Evolutionary conservation across 2,797 vertebrate genomes (phyloP).

Genomic region (Chiloscyllium punctatum): DNA sequence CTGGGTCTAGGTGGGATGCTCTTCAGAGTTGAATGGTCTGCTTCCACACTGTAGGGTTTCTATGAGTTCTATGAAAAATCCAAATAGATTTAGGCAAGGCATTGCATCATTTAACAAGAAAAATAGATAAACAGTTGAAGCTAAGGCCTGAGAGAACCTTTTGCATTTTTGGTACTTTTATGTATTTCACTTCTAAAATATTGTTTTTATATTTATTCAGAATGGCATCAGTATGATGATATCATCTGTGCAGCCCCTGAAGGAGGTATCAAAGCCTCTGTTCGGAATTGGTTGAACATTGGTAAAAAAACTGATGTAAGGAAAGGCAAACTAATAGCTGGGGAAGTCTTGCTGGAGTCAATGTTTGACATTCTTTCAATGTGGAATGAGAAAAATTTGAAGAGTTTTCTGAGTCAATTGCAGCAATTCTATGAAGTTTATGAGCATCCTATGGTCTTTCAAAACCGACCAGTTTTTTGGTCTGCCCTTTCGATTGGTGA

Average conservation of each 20-base stretch:
- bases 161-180: not conserved
- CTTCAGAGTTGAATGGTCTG: too few relatives aligned
- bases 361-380: constrained; percentile 69
- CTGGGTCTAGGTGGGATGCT: too few relatives aligned
- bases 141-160: not conserved
- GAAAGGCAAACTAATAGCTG: constrained; percentile 65
- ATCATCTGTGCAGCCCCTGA: constrained; percentile 63
- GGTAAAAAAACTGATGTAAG: constrained; percentile 45
- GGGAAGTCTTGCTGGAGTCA: constrained; percentile 61
- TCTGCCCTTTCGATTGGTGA: constrained; percentile 40
- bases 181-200: not conserved
- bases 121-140: not conserved
- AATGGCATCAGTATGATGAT: constrained; percentile 95
- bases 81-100: not conserved
- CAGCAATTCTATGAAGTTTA: constrained; percentile 62
- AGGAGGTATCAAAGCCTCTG: accelerated
- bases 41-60: too few relatives aligned
- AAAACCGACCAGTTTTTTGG: constrained; percentile 48
- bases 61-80: too few relatives aligned
- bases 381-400: constrained; percentile 64
- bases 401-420: constrained; percentile 64
- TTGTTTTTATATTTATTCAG: constrained; percentile 47
- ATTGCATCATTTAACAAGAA: not conserved
- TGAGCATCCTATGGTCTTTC: constrained; percentile 51
- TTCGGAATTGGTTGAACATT: accelerated